These are phyloP conservation scores for Rattus norvegicus DNA, from an alignment of 2,113 vertebrate genomes.

Conservation along the genomic window GRCr8 NC_086029.1:73453501-73454000, in stretches of 20 bases:
- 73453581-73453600: not conserved
- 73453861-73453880: not conserved
- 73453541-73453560: not conserved
- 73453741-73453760: not conserved
- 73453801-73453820: slow-evolving; percentile 37
- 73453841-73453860: not conserved
- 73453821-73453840: not conserved
- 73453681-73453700: not conserved
- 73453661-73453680: not conserved
- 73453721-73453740: not conserved
- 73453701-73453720: not conserved
- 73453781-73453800: not conserved
- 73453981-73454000: not conserved
- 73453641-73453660: not conserved
- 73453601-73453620: not conserved
- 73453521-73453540: not conserved
- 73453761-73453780: not conserved
- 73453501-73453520: too few species aligned
- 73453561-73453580: not conserved
- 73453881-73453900: not conserved
- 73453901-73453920: not conserved
- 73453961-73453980: not conserved
- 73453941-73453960: slow-evolving; percentile 51
- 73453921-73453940: not conserved
- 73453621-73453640: not conserved